phyloP scores from a whole-genome alignment of 2,113 vertebrate species.

The Varanus salvator region DNA sequence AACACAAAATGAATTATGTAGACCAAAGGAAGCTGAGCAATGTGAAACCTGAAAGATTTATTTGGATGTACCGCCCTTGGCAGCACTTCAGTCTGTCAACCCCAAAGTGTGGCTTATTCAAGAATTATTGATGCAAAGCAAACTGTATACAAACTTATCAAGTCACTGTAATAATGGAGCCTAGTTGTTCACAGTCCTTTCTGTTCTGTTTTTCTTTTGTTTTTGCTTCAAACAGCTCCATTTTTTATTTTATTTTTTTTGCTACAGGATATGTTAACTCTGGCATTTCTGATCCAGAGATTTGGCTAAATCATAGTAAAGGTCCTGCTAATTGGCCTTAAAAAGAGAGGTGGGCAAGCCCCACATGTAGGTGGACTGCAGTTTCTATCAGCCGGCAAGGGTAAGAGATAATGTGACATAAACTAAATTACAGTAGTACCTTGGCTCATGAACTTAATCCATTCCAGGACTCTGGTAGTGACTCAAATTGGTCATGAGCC shows the following conservation, averaged over 20 bases:
- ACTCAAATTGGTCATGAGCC: no score
- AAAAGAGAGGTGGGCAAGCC: no score
- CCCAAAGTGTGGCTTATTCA: neutral
- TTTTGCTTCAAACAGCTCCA: no score
- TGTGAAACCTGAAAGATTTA: slow-evolving; percentile 21
- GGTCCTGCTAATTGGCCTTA: neutral
- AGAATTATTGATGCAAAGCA: slow-evolving; percentile 5
- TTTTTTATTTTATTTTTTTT: neutral
- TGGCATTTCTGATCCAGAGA: neutral
- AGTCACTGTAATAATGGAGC: neutral
- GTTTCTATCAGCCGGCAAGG: no score
- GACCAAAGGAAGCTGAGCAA: neutral
- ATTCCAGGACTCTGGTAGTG: no score
- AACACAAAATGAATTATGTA: slow-evolving; percentile 18
- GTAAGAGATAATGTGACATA: no score
- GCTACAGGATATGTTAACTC: neutral
- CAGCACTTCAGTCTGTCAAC: slow-evolving; percentile 7
- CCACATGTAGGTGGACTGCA: no score
- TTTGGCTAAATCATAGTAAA: neutral
- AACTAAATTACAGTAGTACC: no score
- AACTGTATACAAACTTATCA: neutral
- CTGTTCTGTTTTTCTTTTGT: neutral
- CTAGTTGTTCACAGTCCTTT: neutral
- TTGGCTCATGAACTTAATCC: no score
- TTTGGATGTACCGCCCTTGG: neutral